Percentiles rank a stretch among this genome's conserved stretches.
Evolutionary conservation across 2,113 vertebrate genomes (phyloP).

Genomic region (Apteryx owenii): DNA sequence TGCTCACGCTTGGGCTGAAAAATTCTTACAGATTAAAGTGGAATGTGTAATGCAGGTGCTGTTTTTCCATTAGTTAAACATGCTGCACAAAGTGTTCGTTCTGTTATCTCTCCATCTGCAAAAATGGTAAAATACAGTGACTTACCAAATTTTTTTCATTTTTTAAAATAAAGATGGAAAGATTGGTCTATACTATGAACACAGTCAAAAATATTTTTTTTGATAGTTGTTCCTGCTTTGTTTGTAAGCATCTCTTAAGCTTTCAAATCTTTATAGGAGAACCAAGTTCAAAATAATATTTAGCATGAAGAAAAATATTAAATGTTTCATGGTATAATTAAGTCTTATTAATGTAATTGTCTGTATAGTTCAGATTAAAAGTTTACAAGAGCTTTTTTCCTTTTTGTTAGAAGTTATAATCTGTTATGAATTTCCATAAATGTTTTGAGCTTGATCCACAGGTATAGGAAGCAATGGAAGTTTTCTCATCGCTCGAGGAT

Average conservation of each 20-base stretch:
- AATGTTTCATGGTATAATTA: slow-evolving; percentile 61
- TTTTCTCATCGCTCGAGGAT: background rate
- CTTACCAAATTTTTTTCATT: background rate
- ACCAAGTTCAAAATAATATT: slow-evolving; percentile 9
- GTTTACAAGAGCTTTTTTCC: background rate
- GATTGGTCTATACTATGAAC: background rate
- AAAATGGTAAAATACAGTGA: background rate
- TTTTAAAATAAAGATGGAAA: background rate
- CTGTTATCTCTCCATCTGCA: background rate
- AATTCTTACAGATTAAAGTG: background rate
- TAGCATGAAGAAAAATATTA: slow-evolving; percentile 25
- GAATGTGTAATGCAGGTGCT: background rate
- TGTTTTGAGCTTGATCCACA: background rate
- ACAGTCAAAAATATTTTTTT: background rate
- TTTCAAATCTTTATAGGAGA: background rate
- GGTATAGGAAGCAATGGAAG: background rate
- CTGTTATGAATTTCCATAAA: background rate
- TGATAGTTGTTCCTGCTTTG: background rate
- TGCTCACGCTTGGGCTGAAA: too few species aligned
- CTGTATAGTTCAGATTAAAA: slow-evolving; percentile 33
- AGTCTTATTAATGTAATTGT: slow-evolving; percentile 59
- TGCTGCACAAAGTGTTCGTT: background rate
- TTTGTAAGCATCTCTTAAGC: background rate
- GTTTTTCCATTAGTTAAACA: background rate
- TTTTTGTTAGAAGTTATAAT: background rate